These are phyloP conservation scores for Tylochromis polylepis DNA, from an alignment of 2,113 vertebrate genomes.

Conservation along the genomic window DNA sequence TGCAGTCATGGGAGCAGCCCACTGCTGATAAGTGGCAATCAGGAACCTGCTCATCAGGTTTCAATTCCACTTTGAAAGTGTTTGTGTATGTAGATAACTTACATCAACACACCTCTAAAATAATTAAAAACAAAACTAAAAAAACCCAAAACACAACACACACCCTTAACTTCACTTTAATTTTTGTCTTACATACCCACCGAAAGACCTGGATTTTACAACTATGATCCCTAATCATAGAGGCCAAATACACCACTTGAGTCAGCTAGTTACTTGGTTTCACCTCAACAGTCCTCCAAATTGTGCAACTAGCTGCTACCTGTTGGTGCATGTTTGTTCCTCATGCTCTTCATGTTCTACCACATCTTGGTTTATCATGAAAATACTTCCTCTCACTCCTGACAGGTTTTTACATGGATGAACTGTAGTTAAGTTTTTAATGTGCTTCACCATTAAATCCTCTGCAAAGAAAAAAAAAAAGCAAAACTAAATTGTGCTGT, in stretches of 20 bases:
- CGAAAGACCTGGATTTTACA: neutral
- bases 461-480: neutral
- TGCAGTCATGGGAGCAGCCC: constrained; percentile 44
- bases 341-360: neutral
- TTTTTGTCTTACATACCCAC: neutral
- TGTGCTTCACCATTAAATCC: neutral
- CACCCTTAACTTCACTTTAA: neutral
- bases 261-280: neutral
- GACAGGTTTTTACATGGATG: neutral
- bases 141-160: neutral
- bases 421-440: neutral
- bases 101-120: neutral
- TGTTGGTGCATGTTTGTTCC: constrained; percentile 2
- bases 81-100: neutral
- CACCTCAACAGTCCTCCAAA: neutral
- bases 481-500: neutral
- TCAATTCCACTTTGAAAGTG: neutral
- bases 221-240: neutral
- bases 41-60: constrained; percentile 59
- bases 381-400: neutral
- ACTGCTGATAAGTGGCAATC: constrained; percentile 33
- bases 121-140: neutral
- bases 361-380: neutral
- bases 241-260: neutral
- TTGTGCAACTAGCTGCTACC: neutral